Base-by-base conservation (phyloP, 2,888 invertebrate species). In the Philhelius pedissequus region DNA sequence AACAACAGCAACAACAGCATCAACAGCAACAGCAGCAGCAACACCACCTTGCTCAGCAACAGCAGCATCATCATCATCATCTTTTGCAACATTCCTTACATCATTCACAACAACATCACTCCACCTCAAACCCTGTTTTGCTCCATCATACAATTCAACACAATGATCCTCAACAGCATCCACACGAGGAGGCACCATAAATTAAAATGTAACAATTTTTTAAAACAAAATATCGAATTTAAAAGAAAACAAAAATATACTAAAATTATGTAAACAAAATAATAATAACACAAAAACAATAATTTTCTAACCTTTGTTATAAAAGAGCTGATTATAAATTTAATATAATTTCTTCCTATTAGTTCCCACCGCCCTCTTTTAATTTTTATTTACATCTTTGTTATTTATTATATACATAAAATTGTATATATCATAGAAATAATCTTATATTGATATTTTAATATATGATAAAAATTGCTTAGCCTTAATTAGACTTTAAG, bases 41-140 rank as follows among this genome's bases (percentile, higher is more conserved):
- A 87, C 90, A 68, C 87, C 90, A 79, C 75, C 89, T 77, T 87
- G 90, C 79, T 3, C 56, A 70, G 8, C 78, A 78, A 18, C 75
- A 75, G 30, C 86, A 82, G 13, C 86, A 82, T 62, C 86, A 76
- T 38, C 86, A 76, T 38, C 86, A 89, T 90, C 86, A 92, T 91
- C 87, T 74, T 0, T 70, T 75, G 56, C 82, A 75, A 45, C 86
- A 89, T 40, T 86, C 92, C 87, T 89, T 91, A 87, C 92, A 92
- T 90, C 92, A 91, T 90, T 91, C 89, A 38, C 88, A 87, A 86
- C 87, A 87, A 89, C 92, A 92, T 88, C 92, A 92, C 89, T 66
- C 93, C 92, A 90, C 92, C 86, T 86, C 87, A 81, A 92, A 92
- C 92, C 93, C 77, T 91, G 93, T 92, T 91, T 93, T 90, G 92